phyloP scores from a whole-genome alignment of 1,140 invertebrate species.

The Zaprionus davidi region DNA sequence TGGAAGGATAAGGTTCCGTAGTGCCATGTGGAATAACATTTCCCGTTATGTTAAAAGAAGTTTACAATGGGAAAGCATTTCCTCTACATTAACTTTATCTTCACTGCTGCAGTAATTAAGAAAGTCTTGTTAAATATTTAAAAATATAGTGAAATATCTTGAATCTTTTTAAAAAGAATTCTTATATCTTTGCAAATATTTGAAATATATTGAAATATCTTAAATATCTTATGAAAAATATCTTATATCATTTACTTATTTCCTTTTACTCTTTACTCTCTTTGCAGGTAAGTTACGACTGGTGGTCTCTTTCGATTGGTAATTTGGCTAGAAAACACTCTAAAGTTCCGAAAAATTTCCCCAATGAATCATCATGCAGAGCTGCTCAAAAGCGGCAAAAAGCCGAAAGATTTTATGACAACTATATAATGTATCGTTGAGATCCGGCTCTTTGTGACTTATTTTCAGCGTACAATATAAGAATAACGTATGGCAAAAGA shows the following conservation, averaged over 20 bases:
- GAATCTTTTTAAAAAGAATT: no score
- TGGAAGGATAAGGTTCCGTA: neutral
- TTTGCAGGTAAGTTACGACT: constrained; percentile 49
- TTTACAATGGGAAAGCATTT: neutral
- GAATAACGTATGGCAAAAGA: no score
- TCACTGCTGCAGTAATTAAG: neutral
- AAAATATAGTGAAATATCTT: no score
- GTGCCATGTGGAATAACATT: constrained; percentile 7
- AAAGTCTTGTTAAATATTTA: no score
- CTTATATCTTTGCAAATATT: neutral
- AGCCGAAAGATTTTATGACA: no score
- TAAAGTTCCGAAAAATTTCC: constrained; percentile 9
- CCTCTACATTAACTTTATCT: neutral
- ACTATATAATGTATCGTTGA: no score
- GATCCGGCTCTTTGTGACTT: no score
- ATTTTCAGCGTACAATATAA: no score
- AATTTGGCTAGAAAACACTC: constrained; percentile 15
- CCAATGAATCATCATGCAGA: constrained; percentile 53
- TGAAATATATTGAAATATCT: neutral
- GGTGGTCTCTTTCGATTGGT: constrained; percentile 2
- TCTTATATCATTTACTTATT: constrained; percentile 38
- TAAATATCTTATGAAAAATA: neutral
- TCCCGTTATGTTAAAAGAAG: neutral
- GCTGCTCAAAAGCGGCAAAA: constrained; percentile 44
- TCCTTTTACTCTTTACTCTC: constrained; percentile 24